Conservation (phyloP, 2,113 vertebrate species). For the Amblyopsis rosae region DNA sequence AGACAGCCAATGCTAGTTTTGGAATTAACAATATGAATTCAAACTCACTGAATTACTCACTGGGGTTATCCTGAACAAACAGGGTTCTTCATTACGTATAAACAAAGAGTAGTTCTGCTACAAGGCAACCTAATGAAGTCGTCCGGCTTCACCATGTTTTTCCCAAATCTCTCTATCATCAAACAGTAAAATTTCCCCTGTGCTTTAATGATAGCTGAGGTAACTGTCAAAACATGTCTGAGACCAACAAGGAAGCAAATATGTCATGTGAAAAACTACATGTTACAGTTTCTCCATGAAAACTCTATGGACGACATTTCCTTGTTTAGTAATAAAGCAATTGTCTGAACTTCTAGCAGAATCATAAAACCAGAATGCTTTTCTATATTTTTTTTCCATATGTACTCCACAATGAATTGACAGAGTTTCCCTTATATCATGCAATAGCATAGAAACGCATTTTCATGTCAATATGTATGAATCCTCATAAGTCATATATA, state of each 20-base stretch:
- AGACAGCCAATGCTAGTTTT: background rate
- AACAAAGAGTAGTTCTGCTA: background rate
- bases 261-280: background rate
- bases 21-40: background rate
- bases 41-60: background rate
- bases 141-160: background rate
- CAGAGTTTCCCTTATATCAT: too few species aligned
- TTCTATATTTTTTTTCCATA: too few species aligned
- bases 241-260: background rate
- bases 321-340: background rate
- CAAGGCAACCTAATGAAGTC: background rate
- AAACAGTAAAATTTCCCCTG: background rate
- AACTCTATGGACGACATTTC: background rate
- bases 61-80: constrained; percentile 3
- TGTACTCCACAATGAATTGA: too few species aligned
- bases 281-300: background rate
- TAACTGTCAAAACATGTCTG: too few species aligned
- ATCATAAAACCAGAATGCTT: background rate
- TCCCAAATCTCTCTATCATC: background rate
- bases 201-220: too few species aligned
- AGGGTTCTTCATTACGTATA: background rate
- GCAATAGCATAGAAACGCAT: too few species aligned
- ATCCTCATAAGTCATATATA: too few species aligned
- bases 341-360: background rate
- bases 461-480: too few species aligned